Conservation (phyloP, 2,888 invertebrate genomes). For the Trachelus iudaicus region DNA sequence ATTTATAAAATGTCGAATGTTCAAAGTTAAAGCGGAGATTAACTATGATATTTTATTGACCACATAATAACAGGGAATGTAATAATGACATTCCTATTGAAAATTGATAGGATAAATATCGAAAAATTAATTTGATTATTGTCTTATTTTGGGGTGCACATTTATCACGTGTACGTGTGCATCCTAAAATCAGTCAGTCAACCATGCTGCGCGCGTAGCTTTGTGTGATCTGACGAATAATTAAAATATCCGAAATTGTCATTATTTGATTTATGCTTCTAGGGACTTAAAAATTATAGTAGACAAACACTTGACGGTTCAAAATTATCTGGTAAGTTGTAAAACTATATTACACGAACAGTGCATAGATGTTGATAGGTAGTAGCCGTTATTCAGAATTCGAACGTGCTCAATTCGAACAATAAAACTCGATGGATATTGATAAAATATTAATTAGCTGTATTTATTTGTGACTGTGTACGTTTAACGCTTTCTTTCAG, state of each 20-base stretch:
- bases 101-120: not conserved
- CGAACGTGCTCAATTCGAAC: not conserved
- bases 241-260: not conserved
- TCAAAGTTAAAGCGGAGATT: not conserved
- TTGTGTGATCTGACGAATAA: too few species aligned
- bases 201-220: too few species aligned
- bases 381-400: not conserved
- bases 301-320: not conserved
- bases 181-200: too few species aligned
- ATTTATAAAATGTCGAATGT: not conserved
- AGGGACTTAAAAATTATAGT: not conserved
- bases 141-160: not conserved
- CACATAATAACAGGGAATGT: not conserved
- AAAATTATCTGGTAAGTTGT: not conserved
- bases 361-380: not conserved
- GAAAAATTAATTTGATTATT: not conserved
- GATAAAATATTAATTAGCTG: not conserved
- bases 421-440: not conserved
- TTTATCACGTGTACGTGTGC: not conserved
- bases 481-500: not conserved
- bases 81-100: not conserved
- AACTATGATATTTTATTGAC: not conserved
- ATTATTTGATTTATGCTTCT: not conserved
- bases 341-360: not conserved
- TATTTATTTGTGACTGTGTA: not conserved